Evolutionary conservation across 2,113 vertebrate species (phyloP), one percentile per base, ranked within the genome.

Genomic region (Chloroceryle aenea): DNA sequence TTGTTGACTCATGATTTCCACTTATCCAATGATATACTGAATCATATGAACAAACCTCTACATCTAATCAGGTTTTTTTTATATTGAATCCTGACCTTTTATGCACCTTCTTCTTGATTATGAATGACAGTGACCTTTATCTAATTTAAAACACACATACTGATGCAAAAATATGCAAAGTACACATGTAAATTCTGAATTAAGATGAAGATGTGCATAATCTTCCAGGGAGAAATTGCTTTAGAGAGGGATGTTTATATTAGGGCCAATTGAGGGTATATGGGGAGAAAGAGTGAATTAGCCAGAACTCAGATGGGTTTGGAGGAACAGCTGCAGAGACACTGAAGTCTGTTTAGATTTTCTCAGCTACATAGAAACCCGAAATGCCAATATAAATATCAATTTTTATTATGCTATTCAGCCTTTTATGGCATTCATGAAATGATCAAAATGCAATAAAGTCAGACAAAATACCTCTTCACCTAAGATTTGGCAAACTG

Each of bases 41-140:
- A 97, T 98, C 97, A 97, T 95, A 91, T 96, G 98, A 98, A 97
- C 96, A 98, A 97, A 98, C 90, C 92, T 98, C 95, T 98, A 98
- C 94, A 97, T 97, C 97, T 98, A 98, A 98, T 98, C 98, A 98
- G 92, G 45, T 55, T 96, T 94, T 97, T 98, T 97, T 50, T 50
- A 50, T 97, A 98, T 97, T 97, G 97, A 98, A 98, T 97, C 97
- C 96, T 98, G 98, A 98, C 98, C 98, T 98, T 98, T 98, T 97
- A 98, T 98, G 95, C 94, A 97, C 97, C 96, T 98, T 98, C 97
- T 83, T 97, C 97, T 98, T 98, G 98, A 98, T 98, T 98, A 97
- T 98, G 98, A 98, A 98, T 98, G 98, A 98, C 97, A 98, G 98
- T 98, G 98, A 98, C 98, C 98, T 98, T 98, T 98, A 97, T 98